These are phyloP conservation scores for Cercopithecus petaurista DNA, from an alignment of 2,797 vertebrate species.

Conservation along the genomic window DNA sequence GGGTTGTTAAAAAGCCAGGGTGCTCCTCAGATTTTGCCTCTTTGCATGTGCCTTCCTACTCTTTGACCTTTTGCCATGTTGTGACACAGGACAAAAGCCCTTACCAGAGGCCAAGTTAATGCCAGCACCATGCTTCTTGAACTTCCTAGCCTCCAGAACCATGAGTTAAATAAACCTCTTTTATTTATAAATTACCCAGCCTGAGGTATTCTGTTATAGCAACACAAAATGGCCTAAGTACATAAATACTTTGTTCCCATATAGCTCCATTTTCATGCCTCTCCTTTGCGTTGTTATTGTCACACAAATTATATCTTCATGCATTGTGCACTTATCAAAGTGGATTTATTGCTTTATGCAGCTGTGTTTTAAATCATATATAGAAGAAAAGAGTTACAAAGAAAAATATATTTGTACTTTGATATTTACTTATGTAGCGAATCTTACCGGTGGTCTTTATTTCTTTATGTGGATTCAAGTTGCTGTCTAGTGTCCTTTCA, in stretches of 20 bases:
- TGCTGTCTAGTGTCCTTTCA: not conserved
- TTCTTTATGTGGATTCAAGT: conserved; percentile 18
- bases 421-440: not conserved
- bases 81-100: not conserved
- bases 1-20: not conserved
- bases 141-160: not conserved
- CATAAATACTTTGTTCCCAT: not conserved
- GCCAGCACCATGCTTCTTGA: not conserved
- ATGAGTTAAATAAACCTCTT: not conserved
- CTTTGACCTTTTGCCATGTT: not conserved
- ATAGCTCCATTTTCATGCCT: not conserved
- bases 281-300: conserved; percentile 12
- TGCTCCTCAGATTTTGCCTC: not conserved
- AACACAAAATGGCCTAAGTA: not conserved
- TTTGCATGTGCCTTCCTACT: not conserved
- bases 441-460: not conserved
- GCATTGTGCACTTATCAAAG: not conserved
- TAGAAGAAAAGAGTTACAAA: not conserved
- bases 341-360: not conserved
- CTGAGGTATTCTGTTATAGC: not conserved
- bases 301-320: conserved; percentile 26
- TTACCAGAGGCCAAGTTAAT: not conserved
- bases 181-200: not conserved
- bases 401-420: conserved; percentile 9
- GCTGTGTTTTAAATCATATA: conserved; percentile 32